Conservation (phyloP, 2,113 vertebrate species). For the Egretta garzetta region DNA sequence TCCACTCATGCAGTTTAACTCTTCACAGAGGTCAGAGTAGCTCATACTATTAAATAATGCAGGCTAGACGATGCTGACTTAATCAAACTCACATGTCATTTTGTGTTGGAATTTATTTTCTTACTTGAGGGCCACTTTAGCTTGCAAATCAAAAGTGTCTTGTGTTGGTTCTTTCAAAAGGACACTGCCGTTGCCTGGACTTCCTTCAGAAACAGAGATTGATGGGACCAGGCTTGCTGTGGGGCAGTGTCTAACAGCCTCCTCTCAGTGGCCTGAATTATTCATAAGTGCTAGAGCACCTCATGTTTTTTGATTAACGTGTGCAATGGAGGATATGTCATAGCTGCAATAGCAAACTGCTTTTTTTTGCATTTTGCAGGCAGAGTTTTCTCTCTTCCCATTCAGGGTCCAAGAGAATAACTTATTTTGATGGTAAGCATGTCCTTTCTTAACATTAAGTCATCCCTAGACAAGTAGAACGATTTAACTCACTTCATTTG, state of each 20-base stretch:
- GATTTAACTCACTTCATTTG: background rate
- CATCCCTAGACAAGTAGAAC: background rate
- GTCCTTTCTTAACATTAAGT: background rate
- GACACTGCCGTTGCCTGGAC: constrained; percentile 29
- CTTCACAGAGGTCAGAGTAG: constrained; percentile 61
- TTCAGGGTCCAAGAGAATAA: background rate
- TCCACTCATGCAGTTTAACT: constrained; percentile 65
- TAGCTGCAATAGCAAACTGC: background rate
- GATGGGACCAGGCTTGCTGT: constrained; percentile 57
- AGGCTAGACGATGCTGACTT: constrained; percentile 70
- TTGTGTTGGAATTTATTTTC: constrained; percentile 76
- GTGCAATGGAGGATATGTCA: background rate
- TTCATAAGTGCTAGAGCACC: constrained; percentile 64
- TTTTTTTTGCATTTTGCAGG: background rate
- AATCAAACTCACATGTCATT: constrained; percentile 74
- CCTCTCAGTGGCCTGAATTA: constrained; percentile 70
- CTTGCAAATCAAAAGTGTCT: constrained; percentile 73
- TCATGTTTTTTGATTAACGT: constrained; percentile 43
- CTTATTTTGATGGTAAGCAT: background rate
- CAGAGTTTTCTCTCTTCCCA: background rate
- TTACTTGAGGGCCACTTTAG: constrained; percentile 54
- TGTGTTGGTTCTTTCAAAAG: constrained; percentile 22
- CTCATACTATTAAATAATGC: constrained; percentile 73
- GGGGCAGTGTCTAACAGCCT: constrained; percentile 72
- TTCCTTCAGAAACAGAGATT: constrained; percentile 69